Percentiles rank a stretch among this genome's conserved stretches.
Conservation (phyloP, 2,797 vertebrate genomes). For the Leptatherina wallacei region DNA sequence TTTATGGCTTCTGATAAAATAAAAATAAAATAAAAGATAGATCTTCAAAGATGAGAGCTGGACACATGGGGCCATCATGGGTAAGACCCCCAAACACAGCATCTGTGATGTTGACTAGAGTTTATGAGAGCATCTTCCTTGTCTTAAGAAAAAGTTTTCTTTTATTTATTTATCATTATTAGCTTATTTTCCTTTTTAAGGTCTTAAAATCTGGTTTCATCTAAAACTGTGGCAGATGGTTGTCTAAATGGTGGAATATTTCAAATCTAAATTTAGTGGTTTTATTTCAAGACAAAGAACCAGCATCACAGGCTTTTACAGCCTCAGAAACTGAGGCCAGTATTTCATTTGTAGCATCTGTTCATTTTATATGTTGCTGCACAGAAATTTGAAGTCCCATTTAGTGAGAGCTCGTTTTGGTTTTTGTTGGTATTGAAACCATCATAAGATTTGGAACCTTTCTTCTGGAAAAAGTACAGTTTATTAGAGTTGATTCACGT, state of each 20-base stretch:
- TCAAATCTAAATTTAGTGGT: constrained; percentile 11
- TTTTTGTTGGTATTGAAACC: constrained; percentile 5
- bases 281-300: constrained; percentile 4
- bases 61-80: not conserved
- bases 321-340: constrained; percentile 9
- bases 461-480: not conserved
- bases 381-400: constrained; percentile 18
- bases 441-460: not conserved
- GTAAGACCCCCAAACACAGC: constrained; percentile 1
- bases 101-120: constrained; percentile 58
- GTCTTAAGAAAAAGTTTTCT: constrained; percentile 31
- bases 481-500: constrained; percentile 1
- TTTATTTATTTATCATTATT: too few species aligned
- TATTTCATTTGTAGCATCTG: constrained; percentile 34
- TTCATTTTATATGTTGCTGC: not conserved
- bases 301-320: constrained; percentile 10
- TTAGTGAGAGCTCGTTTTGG: not conserved
- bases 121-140: constrained; percentile 77
- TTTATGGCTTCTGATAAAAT: constrained; percentile 5
- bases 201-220: not conserved
- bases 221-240: not conserved
- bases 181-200: constrained; percentile 9
- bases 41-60: constrained; percentile 4
- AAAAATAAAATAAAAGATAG: not conserved
- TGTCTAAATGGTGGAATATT: constrained; percentile 8